Percentiles rank a stretch among this genome's conserved stretches.
Evolutionary conservation across 1,140 invertebrate genomes (phyloP).

Genomic region (Diploscapter pachys): DNA sequence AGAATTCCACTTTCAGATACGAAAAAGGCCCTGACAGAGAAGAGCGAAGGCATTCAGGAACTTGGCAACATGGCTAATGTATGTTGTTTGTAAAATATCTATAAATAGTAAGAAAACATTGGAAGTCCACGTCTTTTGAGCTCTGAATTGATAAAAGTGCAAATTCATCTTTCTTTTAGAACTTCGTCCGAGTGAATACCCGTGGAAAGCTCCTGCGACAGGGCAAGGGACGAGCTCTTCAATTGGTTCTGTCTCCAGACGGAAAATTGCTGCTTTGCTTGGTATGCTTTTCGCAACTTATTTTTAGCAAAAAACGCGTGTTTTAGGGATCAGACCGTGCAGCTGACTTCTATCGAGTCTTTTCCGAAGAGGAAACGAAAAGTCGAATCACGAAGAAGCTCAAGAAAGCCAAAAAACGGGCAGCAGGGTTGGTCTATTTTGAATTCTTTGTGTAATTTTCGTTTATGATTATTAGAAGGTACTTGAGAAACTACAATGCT

Average conservation of each 20-base stretch:
- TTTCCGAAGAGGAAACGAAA: conserved; percentile 72
- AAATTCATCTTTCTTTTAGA: conserved; percentile 54
- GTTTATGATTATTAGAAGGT: no score
- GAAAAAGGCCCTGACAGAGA: no score
- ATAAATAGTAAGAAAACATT: no score
- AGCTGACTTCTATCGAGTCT: conserved; percentile 80
- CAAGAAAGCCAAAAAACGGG: conserved; percentile 42
- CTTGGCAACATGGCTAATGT: no score
- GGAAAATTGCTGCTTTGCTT: conserved; percentile 75
- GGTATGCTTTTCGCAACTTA: conserved; percentile 54
- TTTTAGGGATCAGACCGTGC: conserved; percentile 71
- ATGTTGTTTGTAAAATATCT: no score
- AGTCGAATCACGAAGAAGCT: conserved; percentile 59
- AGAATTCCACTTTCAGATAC: no score
- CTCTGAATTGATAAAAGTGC: no score
- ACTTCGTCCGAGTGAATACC: conserved; percentile 71
- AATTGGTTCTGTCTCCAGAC: conserved; percentile 62
- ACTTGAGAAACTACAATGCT: no score
- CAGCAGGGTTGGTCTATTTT: conserved; percentile 4
- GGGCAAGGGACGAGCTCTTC: conserved; percentile 69
- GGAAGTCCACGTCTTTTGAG: no score
- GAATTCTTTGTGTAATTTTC: no score
- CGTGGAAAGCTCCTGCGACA: conserved; percentile 74
- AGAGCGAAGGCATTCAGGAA: no score
- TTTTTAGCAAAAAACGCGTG: conserved; percentile 1